These are phyloP conservation scores for Rana temporaria DNA, from an alignment of 2,113 vertebrate species.

Conservation along the genomic window DNA sequence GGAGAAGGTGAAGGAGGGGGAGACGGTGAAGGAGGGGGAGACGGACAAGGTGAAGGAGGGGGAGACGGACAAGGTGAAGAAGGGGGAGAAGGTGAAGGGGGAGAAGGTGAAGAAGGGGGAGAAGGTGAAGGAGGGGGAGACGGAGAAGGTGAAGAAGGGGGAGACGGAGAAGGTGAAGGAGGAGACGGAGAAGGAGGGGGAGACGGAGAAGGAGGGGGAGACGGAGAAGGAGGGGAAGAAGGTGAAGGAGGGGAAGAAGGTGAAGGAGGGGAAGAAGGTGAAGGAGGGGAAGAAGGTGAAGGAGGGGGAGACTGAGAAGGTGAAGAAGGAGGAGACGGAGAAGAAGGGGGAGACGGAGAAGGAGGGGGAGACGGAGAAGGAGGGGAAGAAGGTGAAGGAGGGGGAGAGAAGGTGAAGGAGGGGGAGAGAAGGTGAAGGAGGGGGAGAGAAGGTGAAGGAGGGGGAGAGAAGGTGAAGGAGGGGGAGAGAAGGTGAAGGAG, in stretches of 20 bases:
- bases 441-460: not conserved
- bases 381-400: not conserved
- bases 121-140: no score
- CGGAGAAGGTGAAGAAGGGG: no score
- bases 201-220: not conserved
- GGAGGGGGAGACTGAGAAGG: no score
- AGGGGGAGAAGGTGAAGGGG: no score
- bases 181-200: no score
- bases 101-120: no score
- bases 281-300: not conserved
- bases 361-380: not conserved
- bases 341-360: not conserved
- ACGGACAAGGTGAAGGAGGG: no score
- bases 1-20: not conserved
- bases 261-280: not conserved
- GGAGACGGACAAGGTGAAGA: no score
- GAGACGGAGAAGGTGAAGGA: no score
- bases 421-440: not conserved
- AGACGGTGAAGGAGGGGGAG: not conserved
- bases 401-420: not conserved
- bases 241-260: not conserved
- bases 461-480: not conserved
- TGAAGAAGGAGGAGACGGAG: no score
- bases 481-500: conserved; percentile 16
- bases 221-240: not conserved